These are phyloP conservation scores for Grammomys surdaster DNA, from an alignment of 2,113 vertebrate species.

Conservation along the genomic window DNA sequence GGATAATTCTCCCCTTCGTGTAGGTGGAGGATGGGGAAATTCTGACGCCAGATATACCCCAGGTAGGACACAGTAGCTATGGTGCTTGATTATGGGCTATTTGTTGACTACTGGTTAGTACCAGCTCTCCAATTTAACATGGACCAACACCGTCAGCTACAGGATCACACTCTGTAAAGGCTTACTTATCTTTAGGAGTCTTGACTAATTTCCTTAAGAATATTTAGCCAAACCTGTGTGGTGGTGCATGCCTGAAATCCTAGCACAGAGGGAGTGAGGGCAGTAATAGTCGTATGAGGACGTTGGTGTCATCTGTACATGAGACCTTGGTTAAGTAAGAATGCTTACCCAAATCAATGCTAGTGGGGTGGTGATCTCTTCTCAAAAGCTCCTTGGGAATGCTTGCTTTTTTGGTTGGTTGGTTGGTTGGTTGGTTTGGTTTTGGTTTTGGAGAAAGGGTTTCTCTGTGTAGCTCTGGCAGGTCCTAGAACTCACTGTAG, in stretches of 20 bases:
- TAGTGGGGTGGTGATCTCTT: no score
- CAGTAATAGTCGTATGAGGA: not conserved
- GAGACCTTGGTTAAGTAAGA: not conserved
- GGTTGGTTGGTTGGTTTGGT: no score
- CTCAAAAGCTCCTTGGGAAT: not conserved
- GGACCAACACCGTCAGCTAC: fast-evolving
- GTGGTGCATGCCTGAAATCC: not conserved
- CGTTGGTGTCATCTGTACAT: not conserved
- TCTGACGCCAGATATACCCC: constrained; percentile 97
- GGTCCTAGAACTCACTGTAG: no score
- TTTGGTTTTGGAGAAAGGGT: no score
- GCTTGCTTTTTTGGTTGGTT: no score
- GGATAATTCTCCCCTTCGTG: constrained; percentile 93
- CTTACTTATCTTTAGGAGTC: not conserved
- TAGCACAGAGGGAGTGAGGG: not conserved
- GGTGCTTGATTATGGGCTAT: not conserved
- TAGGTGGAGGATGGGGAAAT: constrained; percentile 93
- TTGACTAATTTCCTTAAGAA: not conserved
- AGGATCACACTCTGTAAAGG: not conserved
- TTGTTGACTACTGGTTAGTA: not conserved
- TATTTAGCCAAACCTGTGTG: not conserved
- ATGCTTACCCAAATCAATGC: not conserved
- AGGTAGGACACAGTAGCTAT: constrained; percentile 87
- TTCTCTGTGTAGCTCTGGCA: no score
- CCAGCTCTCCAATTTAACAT: not conserved